Base-by-base conservation (phyloP, 2,797 vertebrate genomes). In the Pagetopsis macropterus region DNA sequence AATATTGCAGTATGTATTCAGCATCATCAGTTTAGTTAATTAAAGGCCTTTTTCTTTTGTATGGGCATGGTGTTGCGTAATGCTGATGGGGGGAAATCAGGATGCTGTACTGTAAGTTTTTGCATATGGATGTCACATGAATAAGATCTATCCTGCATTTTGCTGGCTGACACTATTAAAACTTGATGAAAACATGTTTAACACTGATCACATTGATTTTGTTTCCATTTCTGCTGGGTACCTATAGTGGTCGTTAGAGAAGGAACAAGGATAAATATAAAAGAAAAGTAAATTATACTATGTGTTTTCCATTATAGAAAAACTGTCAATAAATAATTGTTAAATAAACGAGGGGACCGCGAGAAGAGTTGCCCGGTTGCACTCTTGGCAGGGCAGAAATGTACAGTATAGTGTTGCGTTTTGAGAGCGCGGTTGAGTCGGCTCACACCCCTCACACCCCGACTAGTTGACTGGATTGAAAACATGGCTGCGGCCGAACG, bases 401-500 rank as follows among this genome's bases (percentile, higher is more conserved):
- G 70, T 81, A 76, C 72, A 78, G 79, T 86, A 72, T 76, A 73
- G 84, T 83, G 88, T 84, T 86, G 91, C 90, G 78, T 84, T 89
- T 84, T 78, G 77, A 84, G 78, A 91, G 89, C 89, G 83, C 84
- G 83, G 89, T 76, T 84, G 88, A 84, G 80, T 93, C 89, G 83
- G 70, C 87, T 89, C 93, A 90, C 92, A 88, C 93, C 89, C 90
- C 87, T 89, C 93, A 90, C 92, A 88, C 93, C 89, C 90, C 73
- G 85, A 90, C 87, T 79, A 84, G 89, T 85, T 84, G 90, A 90
- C 88, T 91, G 90, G 91, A 84, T 84, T 89, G 91, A 93, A 94
- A 95, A 95, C 93, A 96, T 95, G 95, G 94, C 94, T 93, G 95
- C 94, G 92, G 93, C 94, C 91, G 94, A 95, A 83, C 91, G 93